These are phyloP conservation scores for Bradypodion ventrale DNA, from an alignment of 2,797 vertebrate genomes.

Conservation along the genomic window DNA sequence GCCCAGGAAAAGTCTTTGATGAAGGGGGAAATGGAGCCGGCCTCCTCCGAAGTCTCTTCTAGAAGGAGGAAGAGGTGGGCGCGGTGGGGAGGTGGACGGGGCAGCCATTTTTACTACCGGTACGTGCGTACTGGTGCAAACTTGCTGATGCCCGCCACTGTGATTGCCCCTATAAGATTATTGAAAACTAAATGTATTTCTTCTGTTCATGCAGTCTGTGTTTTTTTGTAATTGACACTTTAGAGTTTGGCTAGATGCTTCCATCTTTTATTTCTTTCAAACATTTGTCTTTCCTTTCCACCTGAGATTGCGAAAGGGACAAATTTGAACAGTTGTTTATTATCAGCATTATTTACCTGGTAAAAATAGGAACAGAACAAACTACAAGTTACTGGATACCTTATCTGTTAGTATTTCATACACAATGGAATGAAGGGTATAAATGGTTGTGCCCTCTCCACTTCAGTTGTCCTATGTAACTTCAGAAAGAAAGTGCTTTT, in stretches of 20 bases:
- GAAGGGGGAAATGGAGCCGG: no score
- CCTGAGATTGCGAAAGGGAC: background rate
- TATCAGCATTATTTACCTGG: no score
- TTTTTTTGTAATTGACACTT: background rate
- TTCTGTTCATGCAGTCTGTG: background rate
- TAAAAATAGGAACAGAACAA: background rate
- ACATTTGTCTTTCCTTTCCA: background rate
- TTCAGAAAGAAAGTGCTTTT: background rate
- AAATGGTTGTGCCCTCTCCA: background rate
- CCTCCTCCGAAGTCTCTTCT: no score
- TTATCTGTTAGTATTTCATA: background rate
- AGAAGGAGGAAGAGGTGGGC: no score
- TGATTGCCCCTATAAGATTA: background rate
- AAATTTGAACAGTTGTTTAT: background rate
- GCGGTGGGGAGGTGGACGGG: no score
- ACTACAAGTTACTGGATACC: background rate
- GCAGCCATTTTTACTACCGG: no score
- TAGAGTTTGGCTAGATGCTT: background rate
- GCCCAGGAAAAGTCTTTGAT: no score
- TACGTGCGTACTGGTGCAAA: no score
- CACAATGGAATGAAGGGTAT: background rate
- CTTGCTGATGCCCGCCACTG: no score
- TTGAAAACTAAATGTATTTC: background rate
- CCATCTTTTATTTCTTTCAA: background rate
- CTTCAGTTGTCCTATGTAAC: no score